Percentiles rank a stretch among this genome's conserved stretches.
Evolutionary conservation across 2,797 vertebrate species (phyloP).

Genomic region (Amphiprion clarkii): DNA sequence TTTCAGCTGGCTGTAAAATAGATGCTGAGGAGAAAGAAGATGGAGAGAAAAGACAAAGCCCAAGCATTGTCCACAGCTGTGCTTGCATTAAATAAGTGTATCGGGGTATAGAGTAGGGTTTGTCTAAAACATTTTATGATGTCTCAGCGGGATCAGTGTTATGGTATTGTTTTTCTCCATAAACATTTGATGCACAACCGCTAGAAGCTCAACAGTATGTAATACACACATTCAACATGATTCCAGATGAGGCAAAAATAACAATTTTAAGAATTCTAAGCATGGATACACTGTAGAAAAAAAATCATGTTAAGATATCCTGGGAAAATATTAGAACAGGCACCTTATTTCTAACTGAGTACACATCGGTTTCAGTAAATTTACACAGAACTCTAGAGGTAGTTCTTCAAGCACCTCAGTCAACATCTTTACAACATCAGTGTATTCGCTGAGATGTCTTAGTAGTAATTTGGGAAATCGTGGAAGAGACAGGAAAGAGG

Average conservation of each 20-base stretch:
- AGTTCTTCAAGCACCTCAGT: conserved; percentile 38
- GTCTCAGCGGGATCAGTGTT: background rate
- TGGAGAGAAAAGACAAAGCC: conserved; percentile 5
- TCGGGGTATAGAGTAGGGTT: background rate
- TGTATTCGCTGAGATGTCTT: conserved; percentile 19
- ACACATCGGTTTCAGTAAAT: conserved; percentile 4
- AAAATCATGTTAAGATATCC: background rate
- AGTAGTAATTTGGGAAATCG: conserved; percentile 20
- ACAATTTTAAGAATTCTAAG: conserved; percentile 1
- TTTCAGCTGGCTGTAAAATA: conserved; percentile 46
- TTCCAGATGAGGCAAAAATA: background rate
- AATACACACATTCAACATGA: background rate
- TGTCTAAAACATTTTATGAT: conserved; percentile 21
- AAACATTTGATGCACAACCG: conserved; percentile 3
- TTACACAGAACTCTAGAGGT: conserved; percentile 1
- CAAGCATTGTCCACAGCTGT: conserved; percentile 22
- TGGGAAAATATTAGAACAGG: background rate
- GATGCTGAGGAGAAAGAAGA: conserved; percentile 22
- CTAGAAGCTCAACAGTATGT: background rate
- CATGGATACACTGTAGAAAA: background rate
- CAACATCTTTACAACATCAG: conserved; percentile 34
- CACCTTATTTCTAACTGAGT: conserved; percentile 5
- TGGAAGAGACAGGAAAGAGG: conserved; percentile 18
- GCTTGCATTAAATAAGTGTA: conserved; percentile 6
- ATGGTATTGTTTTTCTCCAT: background rate